Base-by-base conservation (phyloP, 2,888 invertebrate species). In the Lochmaea crataegi region DNA sequence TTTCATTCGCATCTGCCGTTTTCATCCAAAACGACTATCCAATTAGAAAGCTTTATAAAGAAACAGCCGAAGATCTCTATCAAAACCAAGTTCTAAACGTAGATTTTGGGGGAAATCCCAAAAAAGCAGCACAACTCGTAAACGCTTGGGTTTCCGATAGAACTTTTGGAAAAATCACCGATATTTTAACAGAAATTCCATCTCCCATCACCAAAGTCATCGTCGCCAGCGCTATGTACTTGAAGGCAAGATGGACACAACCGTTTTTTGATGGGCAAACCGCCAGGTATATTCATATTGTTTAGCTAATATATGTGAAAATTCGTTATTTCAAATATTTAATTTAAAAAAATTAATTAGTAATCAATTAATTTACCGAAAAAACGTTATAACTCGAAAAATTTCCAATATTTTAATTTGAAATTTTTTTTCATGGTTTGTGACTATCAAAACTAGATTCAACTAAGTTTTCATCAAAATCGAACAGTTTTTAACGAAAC, bases 161-260 rank as follows among this genome's bases (percentile, higher is more conserved):
- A 73, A 93, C 93, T 0, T 87, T 88, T 75, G 90, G 90, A 0
- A 91, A 91, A 84, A 93, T 94, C 77, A 83, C 87, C 0, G 85
- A 88, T 32, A 90, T 94, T 73, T 81, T 94, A 18, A 84, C 86
- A 16, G 85, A 89, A 0, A 82, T 88, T 0, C 90, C 93, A 0
- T 87, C 89, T 0, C 80, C 85, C 0, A 81, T 84, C 1, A 93
- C 93, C 0, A 89, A 87, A 73, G 87, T 92, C 9, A 90, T 93
- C 48, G 86, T 94, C 65, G 87, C 92, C 48, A 93, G 91, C 78
- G 93, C 93, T 0, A 87, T 94, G 32, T 93, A 93, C 83, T 94
- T 94, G 80, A 91, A 89, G 69, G 93, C 92, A 6, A 90, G 90
- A 75, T 94, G 94, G 94, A 88, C 90, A 78, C 84, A 88, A 12